Percentiles rank a stretch among this genome's conserved stretches.
Evolutionary conservation across 1,140 invertebrate species (phyloP).

Genomic region (Trypoxylus dichotomus): DNA sequence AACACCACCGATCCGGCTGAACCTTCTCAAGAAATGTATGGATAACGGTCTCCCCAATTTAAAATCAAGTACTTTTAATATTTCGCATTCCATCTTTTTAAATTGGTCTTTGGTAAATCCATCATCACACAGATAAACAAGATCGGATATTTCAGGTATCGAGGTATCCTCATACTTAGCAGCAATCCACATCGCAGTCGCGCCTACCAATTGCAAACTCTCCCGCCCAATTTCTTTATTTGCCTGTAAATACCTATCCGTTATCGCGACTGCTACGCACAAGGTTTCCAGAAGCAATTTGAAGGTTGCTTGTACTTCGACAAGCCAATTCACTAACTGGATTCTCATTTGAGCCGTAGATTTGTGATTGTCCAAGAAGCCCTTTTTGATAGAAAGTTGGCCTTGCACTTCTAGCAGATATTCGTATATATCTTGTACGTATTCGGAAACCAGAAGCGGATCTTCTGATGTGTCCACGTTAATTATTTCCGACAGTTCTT

Average conservation of each 20-base stretch:
- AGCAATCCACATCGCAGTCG: slow-evolving; percentile 88
- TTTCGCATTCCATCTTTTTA: slow-evolving; percentile 80
- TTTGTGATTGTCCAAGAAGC: slow-evolving; percentile 67
- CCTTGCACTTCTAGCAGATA: slow-evolving; percentile 75
- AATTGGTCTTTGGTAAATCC: slow-evolving; percentile 82
- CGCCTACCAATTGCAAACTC: slow-evolving; percentile 86
- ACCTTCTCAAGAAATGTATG: slow-evolving; percentile 83
- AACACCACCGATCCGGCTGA: slow-evolving; percentile 65
- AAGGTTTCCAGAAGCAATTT: slow-evolving; percentile 88
- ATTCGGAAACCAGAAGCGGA: slow-evolving; percentile 76
- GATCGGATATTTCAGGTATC: slow-evolving; percentile 84
- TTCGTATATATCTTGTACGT: slow-evolving; percentile 83
- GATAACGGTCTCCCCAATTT: slow-evolving; percentile 82
- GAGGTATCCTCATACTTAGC: slow-evolving; percentile 97
- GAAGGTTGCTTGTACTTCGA: slow-evolving; percentile 90
- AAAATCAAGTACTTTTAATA: slow-evolving; percentile 76
- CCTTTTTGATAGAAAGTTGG: slow-evolving; percentile 62
- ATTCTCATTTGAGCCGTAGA: slow-evolving; percentile 84
- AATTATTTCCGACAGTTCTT: slow-evolving; percentile 30
- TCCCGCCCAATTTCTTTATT: slow-evolving; percentile 59
- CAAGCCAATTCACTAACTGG: slow-evolving; percentile 90
- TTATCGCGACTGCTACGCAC: slow-evolving; percentile 83
- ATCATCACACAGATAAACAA: slow-evolving; percentile 91
- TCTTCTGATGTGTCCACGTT: slow-evolving; percentile 53
- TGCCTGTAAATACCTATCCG: slow-evolving; percentile 91